Base-by-base conservation (phyloP, 2,113 vertebrate genomes). In the Perca flavescens region DNA sequence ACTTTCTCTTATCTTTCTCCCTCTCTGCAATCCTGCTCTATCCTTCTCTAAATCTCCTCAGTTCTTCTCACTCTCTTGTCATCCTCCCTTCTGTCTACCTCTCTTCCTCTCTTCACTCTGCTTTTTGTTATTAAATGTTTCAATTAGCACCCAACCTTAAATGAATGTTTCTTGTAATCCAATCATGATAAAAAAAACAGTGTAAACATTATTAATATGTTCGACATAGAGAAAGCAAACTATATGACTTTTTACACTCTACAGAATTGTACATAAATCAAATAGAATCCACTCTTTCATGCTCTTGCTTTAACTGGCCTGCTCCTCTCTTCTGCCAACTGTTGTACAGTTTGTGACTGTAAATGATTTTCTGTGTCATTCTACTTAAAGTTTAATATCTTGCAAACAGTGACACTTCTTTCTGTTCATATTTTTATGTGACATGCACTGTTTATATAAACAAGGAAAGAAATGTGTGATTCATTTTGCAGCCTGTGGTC, bases 311-410 rank as follows among this genome's bases (percentile, higher is more conserved):
- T 93, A 86, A 85, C 84, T 92, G 84, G 77, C 88, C 89, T 70
- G 85, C 85, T 83, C 85, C 83, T 91, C 80, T 93, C 86, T 86
- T 89, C 86, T 93, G 92, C 86, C 89, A 74, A 95, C 93, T 94
- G 93, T 90, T 96, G 93, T 96, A 97, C 95, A 96, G 93, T 96
- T 96, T 96, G 96, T 97, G 96, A 96, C 95, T 96, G 94, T 95
- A 95, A 96, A 96, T 94, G 86, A 96, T 93, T 94, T 95, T 96
- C 88, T 92, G 94, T 96, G 95, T 94, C 93, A 94, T 94, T 94
- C 82, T 36, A 91, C 89, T 95, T 94, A 93, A 95, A 95, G 88
- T 94, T 95, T 91, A 93, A 94, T 93, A 94, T 93, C 88, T 94
- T 89, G 93, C 94, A 95, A 95, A 93, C 88, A 90, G 83, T 92